These are phyloP conservation scores for Melanophora roralis DNA, from an alignment of 2,888 invertebrate species.

Conservation along the genomic window DNA sequence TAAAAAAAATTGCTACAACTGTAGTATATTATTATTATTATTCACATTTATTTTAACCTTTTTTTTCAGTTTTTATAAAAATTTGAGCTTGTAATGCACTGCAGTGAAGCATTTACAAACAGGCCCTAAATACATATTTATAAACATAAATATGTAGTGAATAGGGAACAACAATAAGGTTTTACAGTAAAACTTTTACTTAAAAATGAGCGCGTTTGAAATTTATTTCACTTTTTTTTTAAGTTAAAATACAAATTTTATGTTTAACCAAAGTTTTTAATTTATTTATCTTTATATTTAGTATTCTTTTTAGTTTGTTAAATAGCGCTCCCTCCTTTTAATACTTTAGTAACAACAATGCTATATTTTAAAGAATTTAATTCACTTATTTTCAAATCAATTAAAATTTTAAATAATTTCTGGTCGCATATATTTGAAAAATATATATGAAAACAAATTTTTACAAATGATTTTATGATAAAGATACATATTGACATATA, in stretches of 20 bases:
- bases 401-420: too few species aligned
- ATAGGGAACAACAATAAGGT: slow-evolving; percentile 53
- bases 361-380: background rate
- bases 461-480: background rate
- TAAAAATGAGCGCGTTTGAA: slow-evolving; percentile 31
- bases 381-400: background rate
- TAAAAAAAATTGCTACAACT: too few species aligned
- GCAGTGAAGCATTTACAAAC: too few species aligned
- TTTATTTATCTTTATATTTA: slow-evolving; percentile 23
- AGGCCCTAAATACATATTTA: background rate
- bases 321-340: slow-evolving; percentile 6
- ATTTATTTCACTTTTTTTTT: slow-evolving; percentile 9
- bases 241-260: slow-evolving; percentile 10
- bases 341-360: background rate
- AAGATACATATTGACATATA: background rate
- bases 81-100: too few species aligned
- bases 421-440: background rate
- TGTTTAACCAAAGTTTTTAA: slow-evolving; percentile 53
- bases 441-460: background rate
- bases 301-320: background rate
- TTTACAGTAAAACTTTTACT: background rate
- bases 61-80: too few species aligned
- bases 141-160: slow-evolving; percentile 28
- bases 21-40: too few species aligned
- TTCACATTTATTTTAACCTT: too few species aligned